Percentiles rank a stretch among this genome's conserved stretches.
These are phyloP conservation scores for Microdon myrmicae DNA, from an alignment of 2,888 invertebrate genomes.

Conservation along the genomic window DNA sequence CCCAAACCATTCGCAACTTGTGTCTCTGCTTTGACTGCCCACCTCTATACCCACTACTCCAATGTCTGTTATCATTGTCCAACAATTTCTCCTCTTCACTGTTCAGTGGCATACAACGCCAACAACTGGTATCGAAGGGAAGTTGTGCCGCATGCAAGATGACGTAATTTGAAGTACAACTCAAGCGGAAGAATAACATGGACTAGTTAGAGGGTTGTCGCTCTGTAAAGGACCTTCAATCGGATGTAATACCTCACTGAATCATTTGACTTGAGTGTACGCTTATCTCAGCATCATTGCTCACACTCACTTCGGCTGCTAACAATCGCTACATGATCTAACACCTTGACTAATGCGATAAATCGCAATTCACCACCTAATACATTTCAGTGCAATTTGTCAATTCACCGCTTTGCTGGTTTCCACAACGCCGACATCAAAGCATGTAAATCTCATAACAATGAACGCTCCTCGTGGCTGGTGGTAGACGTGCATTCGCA, in stretches of 20 bases:
- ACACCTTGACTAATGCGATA: constrained; percentile 29
- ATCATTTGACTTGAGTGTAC: no score
- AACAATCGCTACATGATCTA: constrained; percentile 6
- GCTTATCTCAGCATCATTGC: no score
- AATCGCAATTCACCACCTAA: constrained; percentile 21
- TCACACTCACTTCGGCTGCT: no score
- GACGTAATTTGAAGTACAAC: constrained; percentile 45
- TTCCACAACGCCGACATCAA: constrained; percentile 10
- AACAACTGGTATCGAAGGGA: constrained; percentile 32
- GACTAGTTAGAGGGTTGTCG: constrained; percentile 10
- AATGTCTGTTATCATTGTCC: constrained; percentile 47
- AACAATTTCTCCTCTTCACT: constrained; percentile 45
- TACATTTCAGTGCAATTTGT: constrained; percentile 17
- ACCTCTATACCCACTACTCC: neutral
- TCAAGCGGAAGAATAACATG: constrained; percentile 50
- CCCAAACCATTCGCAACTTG: neutral
- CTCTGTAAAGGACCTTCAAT: constrained; percentile 17
- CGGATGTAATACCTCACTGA: constrained; percentile 19
- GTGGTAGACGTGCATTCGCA: no score
- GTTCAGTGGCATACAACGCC: constrained; percentile 38
- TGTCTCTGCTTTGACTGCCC: neutral
- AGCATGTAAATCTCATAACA: no score
- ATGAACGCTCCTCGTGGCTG: no score
- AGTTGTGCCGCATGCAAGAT: constrained; percentile 40
- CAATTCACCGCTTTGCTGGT: constrained; percentile 8